Conservation (phyloP, 2,888 invertebrate genomes). For the Bimastos eiseni region DNA sequence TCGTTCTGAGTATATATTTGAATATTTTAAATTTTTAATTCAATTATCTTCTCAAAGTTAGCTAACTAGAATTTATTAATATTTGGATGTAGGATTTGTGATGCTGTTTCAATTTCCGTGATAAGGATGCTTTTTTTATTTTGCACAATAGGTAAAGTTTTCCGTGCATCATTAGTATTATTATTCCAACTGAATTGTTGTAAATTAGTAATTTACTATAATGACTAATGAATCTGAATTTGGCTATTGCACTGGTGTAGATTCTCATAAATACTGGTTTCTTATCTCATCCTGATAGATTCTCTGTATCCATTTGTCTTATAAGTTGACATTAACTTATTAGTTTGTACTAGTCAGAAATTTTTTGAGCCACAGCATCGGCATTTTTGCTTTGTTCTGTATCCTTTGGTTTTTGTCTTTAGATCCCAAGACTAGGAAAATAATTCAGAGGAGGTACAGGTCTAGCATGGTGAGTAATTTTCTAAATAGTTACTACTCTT, state of each 20-base stretch:
- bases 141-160: background rate
- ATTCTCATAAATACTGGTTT: background rate
- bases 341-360: background rate
- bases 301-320: background rate
- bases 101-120: background rate
- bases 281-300: background rate
- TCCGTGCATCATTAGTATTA: background rate
- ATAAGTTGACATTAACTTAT: background rate
- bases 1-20: background rate
- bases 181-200: background rate
- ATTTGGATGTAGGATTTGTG: background rate
- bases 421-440: conserved; percentile 97
- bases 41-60: background rate
- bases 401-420: conserved; percentile 61
- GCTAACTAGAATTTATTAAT: background rate
- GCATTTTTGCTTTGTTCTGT: background rate
- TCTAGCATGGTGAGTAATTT: conserved; percentile 87
- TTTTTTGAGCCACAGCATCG: background rate
- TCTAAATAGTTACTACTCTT: conserved; percentile 21
- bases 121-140: background rate
- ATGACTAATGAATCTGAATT: background rate
- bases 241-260: background rate
- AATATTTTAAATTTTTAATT: no score
- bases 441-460: conserved; percentile 94
- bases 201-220: background rate